Conservation (phyloP, 2,113 vertebrate species). For the Polyodon spathula region DNA sequence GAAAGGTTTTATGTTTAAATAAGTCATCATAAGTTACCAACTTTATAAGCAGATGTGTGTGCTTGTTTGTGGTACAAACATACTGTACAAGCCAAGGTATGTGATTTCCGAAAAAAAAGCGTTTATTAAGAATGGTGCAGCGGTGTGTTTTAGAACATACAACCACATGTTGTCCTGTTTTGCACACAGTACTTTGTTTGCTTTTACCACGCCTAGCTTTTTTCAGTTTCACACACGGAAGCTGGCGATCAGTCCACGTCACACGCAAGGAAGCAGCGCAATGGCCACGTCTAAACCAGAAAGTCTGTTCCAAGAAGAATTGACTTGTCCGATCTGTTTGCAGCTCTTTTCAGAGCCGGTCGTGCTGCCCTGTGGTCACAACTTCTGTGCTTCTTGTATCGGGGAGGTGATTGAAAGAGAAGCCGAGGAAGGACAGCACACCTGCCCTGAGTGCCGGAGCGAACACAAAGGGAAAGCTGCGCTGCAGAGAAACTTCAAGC, state of each 20-base stretch:
- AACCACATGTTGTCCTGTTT: too few relatives aligned
- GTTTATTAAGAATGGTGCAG: too few relatives aligned
- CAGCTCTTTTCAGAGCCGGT: conserved; percentile 45
- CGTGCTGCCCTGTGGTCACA: conserved; percentile 54
- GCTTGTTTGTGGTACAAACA: too few relatives aligned
- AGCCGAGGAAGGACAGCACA: conserved; percentile 5
- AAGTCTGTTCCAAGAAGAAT: conserved; percentile 34
- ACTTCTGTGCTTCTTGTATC: conserved; percentile 51
- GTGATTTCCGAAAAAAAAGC: too few relatives aligned
- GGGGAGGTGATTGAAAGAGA: conserved; percentile 13
- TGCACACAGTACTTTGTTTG: neutral
- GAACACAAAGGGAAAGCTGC: conserved; percentile 19
- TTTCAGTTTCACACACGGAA: too few relatives aligned
- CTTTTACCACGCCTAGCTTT: neutral
- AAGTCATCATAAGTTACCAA: too few relatives aligned
- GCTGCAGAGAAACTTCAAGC: conserved; percentile 54
- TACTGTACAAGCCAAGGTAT: too few relatives aligned
- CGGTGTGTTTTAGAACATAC: too few relatives aligned
- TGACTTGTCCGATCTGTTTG: conserved; percentile 55
- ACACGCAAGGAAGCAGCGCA: conserved; percentile 10
- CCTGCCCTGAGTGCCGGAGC: conserved; percentile 50
- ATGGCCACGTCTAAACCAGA: conserved; percentile 38
- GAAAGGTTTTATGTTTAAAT: too few relatives aligned
- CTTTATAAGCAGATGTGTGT: too few relatives aligned
- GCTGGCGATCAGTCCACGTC: too few relatives aligned